Percentiles rank a stretch among this genome's conserved stretches.
Evolutionary conservation across 2,113 vertebrate species (phyloP).

Genomic region (Lichenostomus cassidix): DNA sequence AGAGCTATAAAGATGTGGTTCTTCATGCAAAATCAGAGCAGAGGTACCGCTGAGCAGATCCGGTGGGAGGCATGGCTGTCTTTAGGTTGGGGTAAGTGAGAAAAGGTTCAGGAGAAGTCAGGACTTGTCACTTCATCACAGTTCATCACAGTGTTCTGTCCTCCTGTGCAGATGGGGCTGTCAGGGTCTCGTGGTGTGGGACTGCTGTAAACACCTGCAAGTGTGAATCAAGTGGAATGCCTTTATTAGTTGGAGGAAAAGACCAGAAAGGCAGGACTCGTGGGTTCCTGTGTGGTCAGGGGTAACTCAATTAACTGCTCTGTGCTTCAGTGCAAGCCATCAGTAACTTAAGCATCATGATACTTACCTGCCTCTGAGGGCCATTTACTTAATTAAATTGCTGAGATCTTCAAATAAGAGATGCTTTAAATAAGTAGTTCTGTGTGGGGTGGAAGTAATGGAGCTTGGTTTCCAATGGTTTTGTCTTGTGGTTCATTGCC

Average conservation of each 20-base stretch:
- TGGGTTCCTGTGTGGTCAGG: background rate
- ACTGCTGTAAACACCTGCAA: background rate
- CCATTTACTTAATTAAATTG: slow-evolving; percentile 60
- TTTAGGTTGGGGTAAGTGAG: background rate
- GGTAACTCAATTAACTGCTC: slow-evolving; percentile 10
- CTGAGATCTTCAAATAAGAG: slow-evolving; percentile 27
- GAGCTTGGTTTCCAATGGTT: slow-evolving; percentile 38
- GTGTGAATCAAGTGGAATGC: background rate
- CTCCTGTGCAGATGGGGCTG: background rate
- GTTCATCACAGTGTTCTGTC: background rate
- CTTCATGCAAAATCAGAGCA: background rate
- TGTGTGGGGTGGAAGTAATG: slow-evolving; percentile 6
- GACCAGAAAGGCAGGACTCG: background rate
- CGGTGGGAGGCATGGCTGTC: background rate
- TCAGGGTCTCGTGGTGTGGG: background rate
- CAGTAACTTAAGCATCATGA: slow-evolving; percentile 3
- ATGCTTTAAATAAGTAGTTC: slow-evolving; percentile 16
- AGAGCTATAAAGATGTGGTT: rapidly evolving
- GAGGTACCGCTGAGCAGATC: background rate
- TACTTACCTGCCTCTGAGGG: slow-evolving; percentile 40
- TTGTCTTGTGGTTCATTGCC: slow-evolving; percentile 39
- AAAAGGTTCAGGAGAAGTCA: background rate
- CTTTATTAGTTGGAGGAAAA: background rate
- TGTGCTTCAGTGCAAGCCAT: background rate
- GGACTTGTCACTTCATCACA: background rate